Conservation (phyloP, 2,888 invertebrate genomes). For the Macrosoma leucophasiata region DNA sequence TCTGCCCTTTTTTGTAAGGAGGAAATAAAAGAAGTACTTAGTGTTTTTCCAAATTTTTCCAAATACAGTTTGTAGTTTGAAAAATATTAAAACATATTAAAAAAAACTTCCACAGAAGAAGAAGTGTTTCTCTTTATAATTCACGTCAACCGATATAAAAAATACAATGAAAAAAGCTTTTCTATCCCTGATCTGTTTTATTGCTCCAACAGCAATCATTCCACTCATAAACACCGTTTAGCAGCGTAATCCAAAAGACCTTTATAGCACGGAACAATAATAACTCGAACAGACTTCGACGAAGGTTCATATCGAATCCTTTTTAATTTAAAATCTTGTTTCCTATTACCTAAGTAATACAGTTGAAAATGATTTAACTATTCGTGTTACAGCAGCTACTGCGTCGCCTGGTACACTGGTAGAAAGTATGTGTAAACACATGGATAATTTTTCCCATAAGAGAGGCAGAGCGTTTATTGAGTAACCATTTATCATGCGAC, state of each 20-base stretch:
- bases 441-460: constrained; percentile 51
- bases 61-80: constrained; percentile 14
- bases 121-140: constrained; percentile 1
- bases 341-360: constrained; percentile 10
- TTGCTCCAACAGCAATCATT: constrained; percentile 12
- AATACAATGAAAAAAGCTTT: constrained; percentile 1
- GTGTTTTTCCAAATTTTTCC: not conserved
- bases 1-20: not conserved
- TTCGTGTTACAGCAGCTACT: constrained; percentile 20
- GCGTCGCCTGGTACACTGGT: constrained; percentile 24
- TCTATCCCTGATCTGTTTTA: constrained; percentile 12
- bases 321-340: not conserved
- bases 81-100: constrained; percentile 17
- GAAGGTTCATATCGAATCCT: constrained; percentile 12
- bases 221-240: constrained; percentile 32
- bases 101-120: constrained; percentile 5
- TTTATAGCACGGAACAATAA: constrained; percentile 29
- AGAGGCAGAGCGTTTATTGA: constrained; percentile 45
- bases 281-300: constrained; percentile 26
- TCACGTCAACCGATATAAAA: not conserved
- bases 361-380: constrained; percentile 8
- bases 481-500: constrained; percentile 53
- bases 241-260: constrained; percentile 26
- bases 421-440: constrained; percentile 39
- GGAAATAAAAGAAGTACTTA: not conserved